phyloP scores from a whole-genome alignment of 2,113 vertebrate genomes.

The Forbesichthys agassizii region DNA sequence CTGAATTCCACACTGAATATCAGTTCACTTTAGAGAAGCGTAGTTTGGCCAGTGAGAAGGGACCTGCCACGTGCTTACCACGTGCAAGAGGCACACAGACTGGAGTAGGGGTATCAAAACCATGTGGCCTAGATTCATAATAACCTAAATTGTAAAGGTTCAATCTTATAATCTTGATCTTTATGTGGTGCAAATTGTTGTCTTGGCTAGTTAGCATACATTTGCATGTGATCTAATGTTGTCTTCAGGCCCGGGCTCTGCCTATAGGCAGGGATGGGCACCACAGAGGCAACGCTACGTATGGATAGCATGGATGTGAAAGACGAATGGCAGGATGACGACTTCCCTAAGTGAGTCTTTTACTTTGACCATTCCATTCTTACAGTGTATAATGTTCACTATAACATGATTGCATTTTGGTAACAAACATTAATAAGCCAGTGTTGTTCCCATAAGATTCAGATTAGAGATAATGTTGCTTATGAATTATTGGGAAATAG shows the following conservation, averaged over 20 bases:
- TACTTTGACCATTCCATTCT: not conserved
- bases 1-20: slow-evolving; percentile 39
- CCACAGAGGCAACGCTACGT: slow-evolving; percentile 84
- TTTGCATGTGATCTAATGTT: not conserved
- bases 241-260: slow-evolving; percentile 34
- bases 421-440: not conserved
- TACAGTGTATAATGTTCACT: too few relatives aligned
- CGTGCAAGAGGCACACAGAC: slow-evolving; percentile 53
- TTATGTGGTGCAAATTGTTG: not conserved
- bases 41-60: slow-evolving; percentile 13
- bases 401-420: not conserved
- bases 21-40: slow-evolving; percentile 51
- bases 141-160: slow-evolving; percentile 16
- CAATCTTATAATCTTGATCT: slow-evolving; percentile 7
- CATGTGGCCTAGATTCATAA: slow-evolving; percentile 52
- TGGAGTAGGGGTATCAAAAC: slow-evolving; percentile 29
- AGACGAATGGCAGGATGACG: slow-evolving; percentile 92
- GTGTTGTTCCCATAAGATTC: not conserved
- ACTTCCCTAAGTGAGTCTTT: slow-evolving; percentile 83
- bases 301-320: slow-evolving; percentile 92
- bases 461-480: not conserved
- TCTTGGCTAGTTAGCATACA: too few relatives aligned
- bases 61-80: slow-evolving; percentile 59
- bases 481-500: not conserved
- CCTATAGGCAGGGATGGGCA: slow-evolving; percentile 80